Evolutionary conservation across 2,888 invertebrate species (phyloP).

Genomic region (Tiphia femorata): DNA sequence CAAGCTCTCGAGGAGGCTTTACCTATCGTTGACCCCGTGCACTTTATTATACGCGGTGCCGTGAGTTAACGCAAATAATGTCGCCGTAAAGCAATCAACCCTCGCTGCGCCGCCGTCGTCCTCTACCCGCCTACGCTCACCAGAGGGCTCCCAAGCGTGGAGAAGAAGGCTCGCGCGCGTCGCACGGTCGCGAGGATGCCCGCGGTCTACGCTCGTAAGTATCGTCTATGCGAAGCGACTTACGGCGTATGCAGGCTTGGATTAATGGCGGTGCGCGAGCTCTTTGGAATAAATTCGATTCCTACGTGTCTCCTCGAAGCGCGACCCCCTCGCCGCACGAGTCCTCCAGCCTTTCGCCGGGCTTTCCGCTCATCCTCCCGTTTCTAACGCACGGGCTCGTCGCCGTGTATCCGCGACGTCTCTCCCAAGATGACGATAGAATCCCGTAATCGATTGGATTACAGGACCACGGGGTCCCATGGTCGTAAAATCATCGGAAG

Average conservation of each 20-base stretch:
- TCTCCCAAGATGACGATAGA: no score
- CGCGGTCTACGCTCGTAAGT: conserved; percentile 38
- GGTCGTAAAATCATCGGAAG: no score
- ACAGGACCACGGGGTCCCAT: no score
- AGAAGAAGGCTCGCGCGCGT: conserved; percentile 16
- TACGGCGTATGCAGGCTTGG: conserved; percentile 17
- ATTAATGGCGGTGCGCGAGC: conserved; percentile 42
- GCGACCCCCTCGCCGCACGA: no score
- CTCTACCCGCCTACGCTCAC: conserved; percentile 45
- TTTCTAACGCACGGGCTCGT: no score
- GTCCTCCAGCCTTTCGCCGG: no score
- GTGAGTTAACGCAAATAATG: conserved; percentile 63
- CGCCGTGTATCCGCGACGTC: no score
- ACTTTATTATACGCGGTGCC: conserved; percentile 59
- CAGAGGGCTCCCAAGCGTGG: conserved; percentile 23
- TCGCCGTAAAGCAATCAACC: conserved; percentile 64
- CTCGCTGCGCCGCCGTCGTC: conserved; percentile 38
- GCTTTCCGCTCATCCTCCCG: no score
- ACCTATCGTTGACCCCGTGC: conserved; percentile 58
- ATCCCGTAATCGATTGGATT: no score
- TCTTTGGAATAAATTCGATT: conserved; percentile 47
- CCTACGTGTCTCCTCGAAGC: conserved; percentile 15
- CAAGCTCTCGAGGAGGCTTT: conserved; percentile 22
- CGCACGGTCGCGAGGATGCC: conserved; percentile 27
- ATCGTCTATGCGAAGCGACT: conserved; percentile 27